Percentiles rank a stretch among this genome's conserved stretches.
Conservation (phyloP, 2,888 invertebrate species). For the Pheosia gnoma region DNA sequence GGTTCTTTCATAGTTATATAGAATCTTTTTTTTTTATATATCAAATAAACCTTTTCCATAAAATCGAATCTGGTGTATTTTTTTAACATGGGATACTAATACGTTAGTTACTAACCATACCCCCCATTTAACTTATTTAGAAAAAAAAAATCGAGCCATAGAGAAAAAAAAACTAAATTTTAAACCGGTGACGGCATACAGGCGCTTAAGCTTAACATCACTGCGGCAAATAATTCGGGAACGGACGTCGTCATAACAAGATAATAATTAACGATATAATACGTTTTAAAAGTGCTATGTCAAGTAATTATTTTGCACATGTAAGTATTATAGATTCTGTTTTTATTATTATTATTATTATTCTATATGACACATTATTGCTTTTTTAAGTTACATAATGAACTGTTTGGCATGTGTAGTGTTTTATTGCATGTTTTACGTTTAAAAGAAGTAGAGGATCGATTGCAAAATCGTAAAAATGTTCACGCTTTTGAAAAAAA, state of each 20-base stretch:
- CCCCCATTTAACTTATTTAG: constrained; percentile 41
- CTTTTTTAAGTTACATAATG: constrained; percentile 60
- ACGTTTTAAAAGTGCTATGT: constrained; percentile 56
- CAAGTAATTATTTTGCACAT: constrained; percentile 65
- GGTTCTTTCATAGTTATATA: constrained; percentile 73
- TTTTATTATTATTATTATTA: constrained; percentile 49
- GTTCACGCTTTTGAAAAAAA: not conserved
- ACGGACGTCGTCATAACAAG: constrained; percentile 47
- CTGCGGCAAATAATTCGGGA: constrained; percentile 68
- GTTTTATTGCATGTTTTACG: constrained; percentile 43
- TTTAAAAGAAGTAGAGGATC: constrained; percentile 22
- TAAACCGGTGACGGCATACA: constrained; percentile 65
- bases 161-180: constrained; percentile 39
- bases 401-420: constrained; percentile 82
- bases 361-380: constrained; percentile 49
- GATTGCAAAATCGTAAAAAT: too few species aligned
- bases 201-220: constrained; percentile 69
- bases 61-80: constrained; percentile 82
- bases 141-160: constrained; percentile 46
- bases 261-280: constrained; percentile 34
- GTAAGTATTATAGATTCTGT: constrained; percentile 72
- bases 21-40: constrained; percentile 71
- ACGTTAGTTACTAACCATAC: constrained; percentile 70
- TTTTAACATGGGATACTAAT: constrained; percentile 84
- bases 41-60: constrained; percentile 82